A percentile compares a stretch with the other conserved stretches of the same genome.
Evolutionary conservation across 2,797 vertebrate species (phyloP).

Genomic region (Brachyalestes nurse): DNA sequence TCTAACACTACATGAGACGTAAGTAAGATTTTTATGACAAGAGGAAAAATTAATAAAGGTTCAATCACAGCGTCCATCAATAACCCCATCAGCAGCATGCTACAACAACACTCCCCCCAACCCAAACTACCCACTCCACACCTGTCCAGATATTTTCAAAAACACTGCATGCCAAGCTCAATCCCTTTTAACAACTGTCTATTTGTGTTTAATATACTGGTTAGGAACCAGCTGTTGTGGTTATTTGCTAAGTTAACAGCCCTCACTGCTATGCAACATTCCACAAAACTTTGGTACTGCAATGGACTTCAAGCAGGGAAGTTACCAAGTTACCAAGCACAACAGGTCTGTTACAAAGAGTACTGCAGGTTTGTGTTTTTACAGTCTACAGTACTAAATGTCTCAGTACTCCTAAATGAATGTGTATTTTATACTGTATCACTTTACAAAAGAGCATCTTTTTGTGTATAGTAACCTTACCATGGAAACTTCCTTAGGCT

Average conservation of each 20-base stretch:
- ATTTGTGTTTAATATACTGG: too few relatives aligned
- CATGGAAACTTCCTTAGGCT: conserved; percentile 51
- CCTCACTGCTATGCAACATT: conserved; percentile 60
- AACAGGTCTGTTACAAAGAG: neutral
- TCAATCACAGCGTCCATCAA: too few relatives aligned
- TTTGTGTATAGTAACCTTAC: conserved; percentile 17
- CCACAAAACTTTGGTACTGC: conserved; percentile 52
- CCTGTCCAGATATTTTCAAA: too few relatives aligned
- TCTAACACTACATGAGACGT: too few relatives aligned
- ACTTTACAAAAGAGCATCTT: too few relatives aligned
- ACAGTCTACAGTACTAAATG: neutral
- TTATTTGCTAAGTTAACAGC: conserved; percentile 61
- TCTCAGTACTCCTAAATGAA: neutral
- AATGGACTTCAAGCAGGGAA: neutral
- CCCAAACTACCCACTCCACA: too few relatives aligned
- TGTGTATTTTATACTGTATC: neutral
- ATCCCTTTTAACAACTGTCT: too few relatives aligned
- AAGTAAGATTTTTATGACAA: too few relatives aligned
- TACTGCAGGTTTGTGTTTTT: neutral
- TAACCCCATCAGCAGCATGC: too few relatives aligned
- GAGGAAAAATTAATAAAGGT: too few relatives aligned
- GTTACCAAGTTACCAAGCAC: neutral
- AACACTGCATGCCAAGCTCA: too few relatives aligned
- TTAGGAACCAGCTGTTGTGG: conserved; percentile 19
- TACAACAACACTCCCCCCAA: too few relatives aligned